phyloP scores from a whole-genome alignment of 2,113 vertebrate genomes.

The Nematolebias whitei region DNA sequence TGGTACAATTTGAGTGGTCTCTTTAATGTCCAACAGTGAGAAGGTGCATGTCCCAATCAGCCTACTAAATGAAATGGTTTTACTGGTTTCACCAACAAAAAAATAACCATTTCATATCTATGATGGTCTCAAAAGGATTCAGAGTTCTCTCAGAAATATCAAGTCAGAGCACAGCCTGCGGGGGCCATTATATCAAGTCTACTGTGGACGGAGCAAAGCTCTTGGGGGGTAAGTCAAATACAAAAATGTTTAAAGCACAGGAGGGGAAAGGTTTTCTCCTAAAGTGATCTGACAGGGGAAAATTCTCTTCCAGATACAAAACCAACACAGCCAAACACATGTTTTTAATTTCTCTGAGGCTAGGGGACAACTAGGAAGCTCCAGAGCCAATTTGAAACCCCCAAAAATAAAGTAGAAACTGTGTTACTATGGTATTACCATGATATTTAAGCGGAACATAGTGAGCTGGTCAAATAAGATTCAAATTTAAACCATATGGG shows the following conservation, averaged over 20 bases:
- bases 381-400: slow-evolving; percentile 45
- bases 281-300: slow-evolving; percentile 21
- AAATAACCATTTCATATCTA: no score
- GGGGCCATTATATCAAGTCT: slow-evolving; percentile 39
- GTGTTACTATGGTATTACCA: slow-evolving; percentile 31
- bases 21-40: no score
- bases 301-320: slow-evolving; percentile 51
- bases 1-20: no score
- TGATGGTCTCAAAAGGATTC: slow-evolving; percentile 1
- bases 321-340: slow-evolving; percentile 52
- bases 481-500: slow-evolving; percentile 18
- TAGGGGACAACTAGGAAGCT: slow-evolving; percentile 44
- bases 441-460: slow-evolving; percentile 20
- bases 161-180: slow-evolving; percentile 33
- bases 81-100: no score
- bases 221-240: slow-evolving; percentile 27
- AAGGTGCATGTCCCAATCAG: no score
- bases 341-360: slow-evolving; percentile 59
- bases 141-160: slow-evolving; percentile 13
- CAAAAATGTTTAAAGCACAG: slow-evolving; percentile 17
- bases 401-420: slow-evolving; percentile 18
- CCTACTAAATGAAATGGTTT: no score
- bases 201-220: slow-evolving; percentile 33
- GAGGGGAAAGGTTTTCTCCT: slow-evolving; percentile 25
- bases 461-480: slow-evolving; percentile 1